phyloP scores from a whole-genome alignment of 2,113 vertebrate genomes.

The Embiotoca jacksoni region DNA sequence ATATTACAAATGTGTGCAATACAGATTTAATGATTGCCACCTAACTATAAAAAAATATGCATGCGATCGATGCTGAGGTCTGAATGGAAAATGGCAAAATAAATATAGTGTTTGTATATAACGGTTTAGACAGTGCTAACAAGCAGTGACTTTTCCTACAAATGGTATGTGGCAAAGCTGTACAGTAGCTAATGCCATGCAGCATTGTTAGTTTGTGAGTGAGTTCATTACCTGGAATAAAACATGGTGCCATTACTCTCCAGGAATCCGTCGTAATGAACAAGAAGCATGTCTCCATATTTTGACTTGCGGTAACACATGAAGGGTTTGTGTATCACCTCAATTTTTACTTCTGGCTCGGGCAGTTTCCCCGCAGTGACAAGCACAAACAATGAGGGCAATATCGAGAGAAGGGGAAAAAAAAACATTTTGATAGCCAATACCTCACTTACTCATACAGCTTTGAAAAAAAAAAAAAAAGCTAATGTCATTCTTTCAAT shows the following conservation, averaged over 20 bases:
- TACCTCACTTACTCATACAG: neutral
- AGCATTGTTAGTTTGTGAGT: neutral
- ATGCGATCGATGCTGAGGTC: neutral
- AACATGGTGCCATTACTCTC: conserved; percentile 93
- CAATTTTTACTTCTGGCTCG: conserved; percentile 92
- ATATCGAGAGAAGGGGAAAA: conserved; percentile 63
- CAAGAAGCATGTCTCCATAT: conserved; percentile 92
- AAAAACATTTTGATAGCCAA: conserved; percentile 72
- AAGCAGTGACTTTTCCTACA: neutral
- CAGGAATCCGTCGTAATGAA: conserved; percentile 93
- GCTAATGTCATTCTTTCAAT: neutral
- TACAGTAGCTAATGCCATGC: conserved; percentile 1
- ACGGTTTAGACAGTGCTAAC: neutral
- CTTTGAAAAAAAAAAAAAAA: neutral
- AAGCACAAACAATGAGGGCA: conserved; percentile 73
- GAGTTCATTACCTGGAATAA: conserved; percentile 91
- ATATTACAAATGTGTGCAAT: too few species aligned
- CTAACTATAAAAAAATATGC: neutral
- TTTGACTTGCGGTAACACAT: conserved; percentile 91
- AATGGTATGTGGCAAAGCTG: neutral
- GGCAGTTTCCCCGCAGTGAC: conserved; percentile 88
- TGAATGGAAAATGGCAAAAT: neutral
- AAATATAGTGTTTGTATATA: too few species aligned
- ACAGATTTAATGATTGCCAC: neutral
- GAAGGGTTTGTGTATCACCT: conserved; percentile 92